Conservation (phyloP, 2,888 invertebrate species). For the Pyrochroa serraticornis region DNA sequence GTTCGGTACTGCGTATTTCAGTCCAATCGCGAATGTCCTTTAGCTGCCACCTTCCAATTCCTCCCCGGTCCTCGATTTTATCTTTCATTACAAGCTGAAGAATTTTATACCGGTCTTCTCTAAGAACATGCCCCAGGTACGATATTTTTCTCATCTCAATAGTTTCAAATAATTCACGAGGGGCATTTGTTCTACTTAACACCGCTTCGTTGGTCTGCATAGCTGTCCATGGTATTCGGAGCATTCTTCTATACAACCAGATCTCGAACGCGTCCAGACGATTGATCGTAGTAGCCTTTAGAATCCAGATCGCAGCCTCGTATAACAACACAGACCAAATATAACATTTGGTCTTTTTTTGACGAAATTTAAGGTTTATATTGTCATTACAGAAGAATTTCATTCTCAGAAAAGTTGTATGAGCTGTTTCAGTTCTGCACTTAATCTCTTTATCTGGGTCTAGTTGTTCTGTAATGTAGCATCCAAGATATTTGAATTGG, state of each 20-base stretch:
- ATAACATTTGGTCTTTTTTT: conserved; percentile 22
- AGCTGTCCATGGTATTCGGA: conserved; percentile 7
- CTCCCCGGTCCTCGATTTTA: conserved; percentile 20
- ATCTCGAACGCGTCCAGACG: conserved; percentile 19
- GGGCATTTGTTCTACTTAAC: no score
- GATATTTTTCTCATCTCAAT: no score
- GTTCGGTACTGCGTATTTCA: conserved; percentile 5
- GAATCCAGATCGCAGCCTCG: conserved; percentile 16
- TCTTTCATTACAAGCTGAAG: conserved; percentile 29
- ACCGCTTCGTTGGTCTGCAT: background rate
- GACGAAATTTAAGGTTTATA: conserved; percentile 16
- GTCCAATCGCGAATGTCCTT: conserved; percentile 21
- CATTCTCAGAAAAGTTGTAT: conserved; percentile 20
- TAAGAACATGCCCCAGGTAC: no score
- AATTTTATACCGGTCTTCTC: no score
- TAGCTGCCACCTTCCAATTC: conserved; percentile 25
- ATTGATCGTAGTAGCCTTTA: conserved; percentile 15
- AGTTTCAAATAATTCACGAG: no score
- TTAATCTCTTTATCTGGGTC: conserved; percentile 24
- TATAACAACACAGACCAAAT: conserved; percentile 24
- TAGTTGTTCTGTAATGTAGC: conserved; percentile 14
- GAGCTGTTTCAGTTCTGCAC: conserved; percentile 20
- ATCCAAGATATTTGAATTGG: conserved; percentile 17
- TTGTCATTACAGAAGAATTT: conserved; percentile 12
- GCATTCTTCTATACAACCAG: conserved; percentile 18